Evolutionary conservation across 2,888 invertebrate genomes (phyloP), one percentile per base, ranked within the genome.

Genomic region (Platypus cylindrus): DNA sequence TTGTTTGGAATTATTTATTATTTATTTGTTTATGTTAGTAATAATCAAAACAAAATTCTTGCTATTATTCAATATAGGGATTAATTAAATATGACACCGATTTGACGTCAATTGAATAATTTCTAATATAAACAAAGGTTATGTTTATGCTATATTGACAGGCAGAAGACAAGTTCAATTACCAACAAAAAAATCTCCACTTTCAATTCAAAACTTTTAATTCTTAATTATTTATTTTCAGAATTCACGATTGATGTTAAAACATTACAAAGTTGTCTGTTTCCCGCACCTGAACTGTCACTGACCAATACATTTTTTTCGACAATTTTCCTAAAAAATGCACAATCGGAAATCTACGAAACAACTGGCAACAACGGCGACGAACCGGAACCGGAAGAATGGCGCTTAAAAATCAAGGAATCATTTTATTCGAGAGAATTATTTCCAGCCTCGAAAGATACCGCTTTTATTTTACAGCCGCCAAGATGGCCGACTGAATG

Each of bases 401-500:
- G 43, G 7, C 43, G 38, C 20, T 42, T 39, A 13, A 49, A 45
- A 38, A 40, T 48, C 14, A 49, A 40, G 37, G 51, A 52, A 32
- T 27, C 39, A 5, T 41, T 36, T 17, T 15, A 38, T 11, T 76
- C 79, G 11, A 66, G 78, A 45, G 81, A 82, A 54, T 65, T 79
- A 38, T 81, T 78, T 60, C 44, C 51, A 3, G 44, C 51, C 14
- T 50, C 45, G 17, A 53, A 51, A 30, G 59, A 60, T 20, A 47
- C 46, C 14, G 49, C 49, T 36, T 56, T 58, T 36, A 72, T 78
- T 33, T 76, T 78, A 51, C 85, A 85, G 66, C 78, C 81, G 50
- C 75, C 85, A 37, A 68, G 86, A 58, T 87, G 86, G 86, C 87
- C 87, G 13, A 77, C 83, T 27, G 87, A 87, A 67, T 87, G 87